phyloP scores from a whole-genome alignment of 2,113 vertebrate genomes.

The Spilogale gracilis region DNA sequence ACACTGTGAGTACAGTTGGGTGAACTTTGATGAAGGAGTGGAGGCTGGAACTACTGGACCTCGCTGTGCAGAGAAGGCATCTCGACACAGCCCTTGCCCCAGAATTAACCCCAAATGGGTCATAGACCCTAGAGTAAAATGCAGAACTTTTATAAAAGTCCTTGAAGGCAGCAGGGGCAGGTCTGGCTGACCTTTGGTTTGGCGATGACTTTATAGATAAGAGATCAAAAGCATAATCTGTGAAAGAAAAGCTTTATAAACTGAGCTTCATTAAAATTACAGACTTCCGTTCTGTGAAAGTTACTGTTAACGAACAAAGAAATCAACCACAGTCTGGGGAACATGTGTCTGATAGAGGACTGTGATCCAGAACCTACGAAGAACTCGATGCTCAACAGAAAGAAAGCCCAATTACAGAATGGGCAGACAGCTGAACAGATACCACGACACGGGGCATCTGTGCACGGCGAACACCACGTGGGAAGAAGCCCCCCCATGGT shows the following conservation, averaged over 20 bases:
- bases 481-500: background rate
- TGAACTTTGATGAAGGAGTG: background rate
- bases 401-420: background rate
- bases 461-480: background rate
- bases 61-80: background rate
- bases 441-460: background rate
- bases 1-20: fast-evolving
- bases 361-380: background rate
- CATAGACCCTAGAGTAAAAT: background rate
- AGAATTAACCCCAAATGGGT: background rate
- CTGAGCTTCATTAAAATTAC: background rate
- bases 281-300: background rate
- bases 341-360: background rate
- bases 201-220: background rate
- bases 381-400: background rate
- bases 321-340: background rate
- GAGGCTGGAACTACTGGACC: too few species aligned
- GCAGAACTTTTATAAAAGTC: background rate
- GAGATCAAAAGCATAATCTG: background rate
- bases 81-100: background rate
- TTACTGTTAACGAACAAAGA: background rate
- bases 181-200: background rate
- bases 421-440: background rate
- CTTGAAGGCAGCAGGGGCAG: background rate
- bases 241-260: background rate